These are phyloP conservation scores for Scolanthus callimorphus DNA, from an alignment of 92 coral and sea anemone species.

Conservation along the genomic window DNA sequence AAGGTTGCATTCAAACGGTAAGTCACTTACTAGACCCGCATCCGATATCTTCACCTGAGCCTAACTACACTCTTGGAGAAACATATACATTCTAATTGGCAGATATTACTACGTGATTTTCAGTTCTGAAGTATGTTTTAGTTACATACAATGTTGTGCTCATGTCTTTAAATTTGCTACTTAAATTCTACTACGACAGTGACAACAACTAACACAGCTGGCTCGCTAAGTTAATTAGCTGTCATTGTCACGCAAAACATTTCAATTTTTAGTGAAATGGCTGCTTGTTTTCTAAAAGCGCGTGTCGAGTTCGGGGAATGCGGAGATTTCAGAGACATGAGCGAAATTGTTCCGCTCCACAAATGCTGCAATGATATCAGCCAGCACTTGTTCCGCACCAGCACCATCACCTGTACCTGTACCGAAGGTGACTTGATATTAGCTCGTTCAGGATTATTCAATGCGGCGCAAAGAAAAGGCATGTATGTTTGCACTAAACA, in stretches of 20 bases:
- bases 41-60: no score
- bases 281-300: slow-evolving; percentile 34
- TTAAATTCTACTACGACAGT: no score
- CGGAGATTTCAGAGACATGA: slow-evolving; percentile 43
- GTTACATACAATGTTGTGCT: no score
- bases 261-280: slow-evolving; percentile 3
- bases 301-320: slow-evolving; percentile 34
- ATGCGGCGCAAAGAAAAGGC: slow-evolving; percentile 27
- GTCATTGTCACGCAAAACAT: neutral
- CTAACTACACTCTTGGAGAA: no score
- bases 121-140: no score
- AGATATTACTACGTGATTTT: no score
- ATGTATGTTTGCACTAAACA: slow-evolving; percentile 41
- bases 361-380: slow-evolving; percentile 22
- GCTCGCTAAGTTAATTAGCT: no score
- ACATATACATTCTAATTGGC: no score
- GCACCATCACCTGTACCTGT: slow-evolving; percentile 8
- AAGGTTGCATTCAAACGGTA: no score
- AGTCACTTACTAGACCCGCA: no score
- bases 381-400: slow-evolving; percentile 20
- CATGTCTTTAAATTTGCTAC: no score
- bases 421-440: slow-evolving; percentile 39
- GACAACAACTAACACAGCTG: no score
- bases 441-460: slow-evolving; percentile 34
- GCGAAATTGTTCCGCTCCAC: slow-evolving; percentile 25